Percentiles rank a stretch among this genome's conserved stretches.
phyloP scores from a whole-genome alignment of 2,113 vertebrate species.

The Brachionichthys hirsutus region DNA sequence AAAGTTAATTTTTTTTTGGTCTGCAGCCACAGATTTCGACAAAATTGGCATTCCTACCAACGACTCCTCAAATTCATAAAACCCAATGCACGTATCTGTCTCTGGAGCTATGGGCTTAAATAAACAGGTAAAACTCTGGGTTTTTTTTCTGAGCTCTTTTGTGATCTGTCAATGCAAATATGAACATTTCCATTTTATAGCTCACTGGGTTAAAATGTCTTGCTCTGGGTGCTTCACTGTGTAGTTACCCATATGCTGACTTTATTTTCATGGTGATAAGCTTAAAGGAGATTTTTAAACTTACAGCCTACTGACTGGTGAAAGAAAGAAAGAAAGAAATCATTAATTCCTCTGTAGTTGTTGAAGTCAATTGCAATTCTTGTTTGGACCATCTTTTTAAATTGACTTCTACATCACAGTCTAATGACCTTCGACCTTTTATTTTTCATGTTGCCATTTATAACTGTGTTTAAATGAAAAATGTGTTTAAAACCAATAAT shows the following conservation, averaged over 20 bases:
- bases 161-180: constrained; percentile 16
- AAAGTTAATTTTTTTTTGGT: constrained; percentile 40
- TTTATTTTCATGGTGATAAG: constrained; percentile 2
- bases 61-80: constrained; percentile 16
- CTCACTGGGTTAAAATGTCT: constrained; percentile 14
- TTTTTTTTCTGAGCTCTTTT: constrained; percentile 22
- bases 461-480: too few species aligned
- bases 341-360: too few species aligned
- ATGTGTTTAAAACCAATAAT: too few species aligned
- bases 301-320: too few species aligned
- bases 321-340: not conserved
- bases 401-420: too few species aligned
- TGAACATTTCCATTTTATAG: constrained; percentile 27
- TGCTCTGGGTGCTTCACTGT: constrained; percentile 16
- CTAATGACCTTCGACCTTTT: too few species aligned
- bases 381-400: too few species aligned
- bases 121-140: constrained; percentile 16
- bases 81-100: constrained; percentile 4
- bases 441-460: too few species aligned
- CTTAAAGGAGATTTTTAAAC: too few species aligned
- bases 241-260: not conserved
- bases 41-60: constrained; percentile 33
- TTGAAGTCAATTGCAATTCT: too few species aligned
- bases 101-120: constrained; percentile 22
- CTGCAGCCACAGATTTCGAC: not conserved